Evolutionary conservation across 2,797 vertebrate species (phyloP).

Genomic region (Sandelia bainsii): DNA sequence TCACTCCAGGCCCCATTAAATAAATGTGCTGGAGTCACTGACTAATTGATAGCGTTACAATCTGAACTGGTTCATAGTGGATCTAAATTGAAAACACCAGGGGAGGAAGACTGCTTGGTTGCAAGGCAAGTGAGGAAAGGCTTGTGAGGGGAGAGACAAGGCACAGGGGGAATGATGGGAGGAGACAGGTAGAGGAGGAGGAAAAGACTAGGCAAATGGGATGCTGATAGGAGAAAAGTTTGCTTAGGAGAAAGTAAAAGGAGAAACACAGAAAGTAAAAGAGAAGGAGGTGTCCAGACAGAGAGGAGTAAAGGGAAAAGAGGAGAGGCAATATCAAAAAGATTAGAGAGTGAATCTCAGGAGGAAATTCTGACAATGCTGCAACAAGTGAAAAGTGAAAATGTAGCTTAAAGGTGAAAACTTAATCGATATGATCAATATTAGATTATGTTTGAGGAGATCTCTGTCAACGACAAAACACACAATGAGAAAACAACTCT

Average conservation of each 20-base stretch:
- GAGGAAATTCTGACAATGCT: not conserved
- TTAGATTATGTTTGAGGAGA: too few relatives aligned
- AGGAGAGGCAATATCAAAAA: slow-evolving; percentile 28
- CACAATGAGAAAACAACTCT: too few relatives aligned
- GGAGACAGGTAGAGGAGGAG: slow-evolving; percentile 18
- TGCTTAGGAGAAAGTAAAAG: slow-evolving; percentile 27
- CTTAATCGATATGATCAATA: too few relatives aligned
- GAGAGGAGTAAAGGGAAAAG: slow-evolving; percentile 2
- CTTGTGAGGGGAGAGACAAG: slow-evolving; percentile 38
- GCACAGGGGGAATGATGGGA: slow-evolving; percentile 17
- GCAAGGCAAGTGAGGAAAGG: slow-evolving; percentile 49
- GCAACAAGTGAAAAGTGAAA: too few relatives aligned
- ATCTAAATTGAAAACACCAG: slow-evolving; percentile 84
- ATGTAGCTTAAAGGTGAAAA: not conserved
- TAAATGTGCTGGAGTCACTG: slow-evolving; percentile 74
- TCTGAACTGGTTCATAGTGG: slow-evolving; percentile 79
- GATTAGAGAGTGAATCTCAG: slow-evolving; percentile 20
- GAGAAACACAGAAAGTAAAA: not conserved
- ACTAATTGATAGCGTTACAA: slow-evolving; percentile 88
- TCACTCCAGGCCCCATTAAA: slow-evolving; percentile 66
- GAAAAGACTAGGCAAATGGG: slow-evolving; percentile 5
- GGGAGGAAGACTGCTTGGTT: slow-evolving; percentile 65
- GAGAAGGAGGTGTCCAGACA: not conserved
- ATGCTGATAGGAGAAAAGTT: slow-evolving; percentile 25
- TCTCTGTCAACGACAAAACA: too few relatives aligned